phyloP scores from a whole-genome alignment of 2,113 vertebrate genomes.

The Aptenodytes forsteri region DNA sequence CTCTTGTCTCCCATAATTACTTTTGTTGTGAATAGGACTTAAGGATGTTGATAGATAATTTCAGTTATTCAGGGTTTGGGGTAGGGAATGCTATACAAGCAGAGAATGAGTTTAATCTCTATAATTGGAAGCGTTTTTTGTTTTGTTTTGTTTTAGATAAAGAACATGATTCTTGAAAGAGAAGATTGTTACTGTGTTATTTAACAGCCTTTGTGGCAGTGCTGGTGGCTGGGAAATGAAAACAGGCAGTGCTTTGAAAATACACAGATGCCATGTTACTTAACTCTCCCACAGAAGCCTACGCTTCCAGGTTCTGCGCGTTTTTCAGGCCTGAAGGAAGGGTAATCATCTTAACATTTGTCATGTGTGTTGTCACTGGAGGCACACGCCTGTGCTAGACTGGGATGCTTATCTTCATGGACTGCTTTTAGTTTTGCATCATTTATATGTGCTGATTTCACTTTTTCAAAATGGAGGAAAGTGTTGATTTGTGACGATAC shows the following conservation, averaged over 20 bases:
- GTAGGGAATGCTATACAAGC: neutral
- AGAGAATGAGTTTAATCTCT: neutral
- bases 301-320: fast-evolving
- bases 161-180: neutral
- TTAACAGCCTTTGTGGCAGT: neutral
- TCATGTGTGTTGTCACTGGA: neutral
- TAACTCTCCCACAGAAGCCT: neutral
- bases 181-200: neutral
- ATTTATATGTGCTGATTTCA: neutral
- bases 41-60: neutral
- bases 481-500: fast-evolving
- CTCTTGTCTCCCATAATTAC: neutral
- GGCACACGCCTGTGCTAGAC: neutral
- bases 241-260: neutral
- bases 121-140: neutral
- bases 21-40: neutral
- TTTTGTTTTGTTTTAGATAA: neutral
- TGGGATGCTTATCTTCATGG: no score
- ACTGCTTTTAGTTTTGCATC: neutral
- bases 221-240: neutral
- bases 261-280: neutral
- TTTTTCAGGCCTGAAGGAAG: neutral
- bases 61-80: neutral
- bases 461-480: neutral
- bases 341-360: neutral